These are phyloP conservation scores for Carposina sasakii DNA, from an alignment of 1,140 invertebrate species.

Conservation along the genomic window DNA sequence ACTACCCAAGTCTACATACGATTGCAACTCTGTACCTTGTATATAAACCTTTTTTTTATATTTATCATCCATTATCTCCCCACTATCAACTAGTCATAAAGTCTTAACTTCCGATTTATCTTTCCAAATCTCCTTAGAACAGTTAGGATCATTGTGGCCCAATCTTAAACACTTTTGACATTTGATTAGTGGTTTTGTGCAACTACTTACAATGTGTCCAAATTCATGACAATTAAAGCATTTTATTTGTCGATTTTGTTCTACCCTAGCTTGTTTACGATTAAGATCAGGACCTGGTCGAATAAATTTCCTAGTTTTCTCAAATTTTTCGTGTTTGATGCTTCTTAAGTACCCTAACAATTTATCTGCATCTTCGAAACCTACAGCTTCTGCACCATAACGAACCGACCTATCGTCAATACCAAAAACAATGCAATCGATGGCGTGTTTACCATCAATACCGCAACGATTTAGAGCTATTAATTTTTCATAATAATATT, in stretches of 20 bases:
- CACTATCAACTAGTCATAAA: no score
- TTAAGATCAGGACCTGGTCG: no score
- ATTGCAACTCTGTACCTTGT: no score
- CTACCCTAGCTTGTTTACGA: neutral
- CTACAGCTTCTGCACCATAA: slow-evolving; percentile 15
- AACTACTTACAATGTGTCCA: neutral
- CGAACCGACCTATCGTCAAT: slow-evolving; percentile 20
- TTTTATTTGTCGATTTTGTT: neutral
- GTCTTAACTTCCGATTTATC: no score
- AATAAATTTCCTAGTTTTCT: no score
- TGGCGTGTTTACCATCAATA: slow-evolving; percentile 13
- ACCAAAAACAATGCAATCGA: slow-evolving; percentile 20
- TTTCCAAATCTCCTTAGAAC: neutral
- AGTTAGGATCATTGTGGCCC: neutral
- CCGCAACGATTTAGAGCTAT: slow-evolving; percentile 7
- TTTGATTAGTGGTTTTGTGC: neutral
- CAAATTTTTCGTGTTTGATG: neutral
- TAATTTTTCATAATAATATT: slow-evolving; percentile 10
- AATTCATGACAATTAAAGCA: neutral
- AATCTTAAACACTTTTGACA: neutral
- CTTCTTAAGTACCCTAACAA: slow-evolving; percentile 12
- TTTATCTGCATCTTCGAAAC: slow-evolving; percentile 11
- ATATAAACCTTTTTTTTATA: no score
- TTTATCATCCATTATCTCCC: no score
- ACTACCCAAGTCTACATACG: no score